Evolutionary conservation across 2,113 vertebrate species (phyloP).

Genomic region (Agelaius phoeniceus): DNA sequence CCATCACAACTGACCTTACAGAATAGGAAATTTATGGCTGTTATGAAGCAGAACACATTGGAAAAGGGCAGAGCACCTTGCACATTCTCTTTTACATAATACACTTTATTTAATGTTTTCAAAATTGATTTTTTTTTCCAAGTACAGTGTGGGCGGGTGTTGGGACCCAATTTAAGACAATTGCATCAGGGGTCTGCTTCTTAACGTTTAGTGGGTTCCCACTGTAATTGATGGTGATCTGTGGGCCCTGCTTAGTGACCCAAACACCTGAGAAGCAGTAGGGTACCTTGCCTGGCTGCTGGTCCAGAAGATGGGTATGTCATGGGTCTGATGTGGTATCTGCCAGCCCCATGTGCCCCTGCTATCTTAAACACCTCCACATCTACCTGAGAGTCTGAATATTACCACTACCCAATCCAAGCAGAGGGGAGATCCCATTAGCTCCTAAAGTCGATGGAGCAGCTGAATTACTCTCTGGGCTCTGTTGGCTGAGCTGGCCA

Average conservation of each 20-base stretch:
- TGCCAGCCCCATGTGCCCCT: background rate
- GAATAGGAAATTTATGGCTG: background rate
- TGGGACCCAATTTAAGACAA: background rate
- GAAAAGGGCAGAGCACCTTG: background rate
- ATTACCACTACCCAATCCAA: background rate
- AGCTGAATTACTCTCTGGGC: background rate
- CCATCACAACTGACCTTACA: background rate
- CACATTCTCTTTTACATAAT: background rate
- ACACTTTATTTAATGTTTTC: fast-evolving
- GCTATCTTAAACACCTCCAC: background rate
- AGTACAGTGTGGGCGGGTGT: fast-evolving
- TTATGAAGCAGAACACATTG: background rate
- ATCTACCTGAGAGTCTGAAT: background rate
- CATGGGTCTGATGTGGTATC: background rate
- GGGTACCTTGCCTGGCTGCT: background rate
- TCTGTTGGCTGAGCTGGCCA: background rate
- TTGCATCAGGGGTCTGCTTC: background rate
- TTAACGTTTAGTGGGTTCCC: background rate
- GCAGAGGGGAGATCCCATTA: background rate
- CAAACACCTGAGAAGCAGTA: background rate
- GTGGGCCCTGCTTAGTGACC: background rate
- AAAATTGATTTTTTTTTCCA: background rate
- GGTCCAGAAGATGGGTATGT: background rate
- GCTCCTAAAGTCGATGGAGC: background rate
- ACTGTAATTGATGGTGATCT: background rate